Evolutionary conservation across 2,113 vertebrate genomes (phyloP).

Genomic region (Hymenochirus boettgeri): DNA sequence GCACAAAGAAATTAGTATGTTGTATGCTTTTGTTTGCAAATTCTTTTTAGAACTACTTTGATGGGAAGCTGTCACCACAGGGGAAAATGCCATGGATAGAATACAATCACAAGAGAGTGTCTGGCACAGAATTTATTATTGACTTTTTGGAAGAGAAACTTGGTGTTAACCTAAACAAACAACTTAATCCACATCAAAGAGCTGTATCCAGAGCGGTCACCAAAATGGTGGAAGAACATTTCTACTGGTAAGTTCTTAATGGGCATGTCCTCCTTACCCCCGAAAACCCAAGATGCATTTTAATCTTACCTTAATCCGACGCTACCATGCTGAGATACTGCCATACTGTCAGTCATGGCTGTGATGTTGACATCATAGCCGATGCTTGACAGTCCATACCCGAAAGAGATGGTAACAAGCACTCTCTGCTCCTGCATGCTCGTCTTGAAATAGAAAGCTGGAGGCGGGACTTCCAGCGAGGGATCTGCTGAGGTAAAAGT

Average conservation of each 20-base stretch:
- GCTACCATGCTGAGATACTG: no score
- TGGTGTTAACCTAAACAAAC: constrained; percentile 86
- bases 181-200: constrained; percentile 81
- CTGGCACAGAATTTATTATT: constrained; percentile 92
- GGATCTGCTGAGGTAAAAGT: no score
- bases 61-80: constrained; percentile 93
- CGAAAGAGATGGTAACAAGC: no score
- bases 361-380: no score
- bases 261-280: no score
- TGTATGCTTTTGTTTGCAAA: not conserved
- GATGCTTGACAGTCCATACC: no score
- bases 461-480: no score
- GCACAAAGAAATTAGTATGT: not conserved
- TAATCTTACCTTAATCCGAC: no score
- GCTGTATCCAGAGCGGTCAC: constrained; percentile 85
- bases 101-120: constrained; percentile 89
- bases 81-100: constrained; percentile 98
- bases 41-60: constrained; percentile 92
- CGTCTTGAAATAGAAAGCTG: no score
- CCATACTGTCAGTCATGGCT: no score
- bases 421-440: no score
- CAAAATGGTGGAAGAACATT: constrained; percentile 95
- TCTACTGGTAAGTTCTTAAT: constrained; percentile 95
- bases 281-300: no score
- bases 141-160: constrained; percentile 96